A percentile compares a stretch with the other conserved stretches of the same genome.
These are phyloP conservation scores for Nephotettix cincticeps DNA, from an alignment of 1,140 invertebrate species.

Conservation along the genomic window DNA sequence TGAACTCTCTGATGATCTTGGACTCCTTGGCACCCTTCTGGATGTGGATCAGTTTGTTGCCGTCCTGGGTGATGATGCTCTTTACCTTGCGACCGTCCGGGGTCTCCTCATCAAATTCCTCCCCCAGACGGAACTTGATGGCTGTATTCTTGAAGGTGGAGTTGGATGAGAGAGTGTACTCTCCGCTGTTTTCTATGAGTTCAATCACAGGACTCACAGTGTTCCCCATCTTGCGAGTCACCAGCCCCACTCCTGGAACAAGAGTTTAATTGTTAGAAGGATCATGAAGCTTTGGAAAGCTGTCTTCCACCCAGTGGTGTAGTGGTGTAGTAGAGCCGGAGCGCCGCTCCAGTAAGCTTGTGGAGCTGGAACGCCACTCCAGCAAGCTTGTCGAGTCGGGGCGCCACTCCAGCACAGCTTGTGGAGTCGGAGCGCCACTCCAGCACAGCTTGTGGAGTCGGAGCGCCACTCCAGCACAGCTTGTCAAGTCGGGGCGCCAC, in stretches of 20 bases:
- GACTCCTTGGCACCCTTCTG: slow-evolving; percentile 54
- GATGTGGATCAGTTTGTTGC: slow-evolving; percentile 67
- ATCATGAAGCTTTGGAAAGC: too few species aligned
- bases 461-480: too few species aligned
- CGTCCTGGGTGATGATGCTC: slow-evolving; percentile 61
- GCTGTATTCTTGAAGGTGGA: slow-evolving; percentile 83
- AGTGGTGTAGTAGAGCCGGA: too few species aligned
- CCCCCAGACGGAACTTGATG: slow-evolving; percentile 75
- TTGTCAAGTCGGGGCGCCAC: too few species aligned
- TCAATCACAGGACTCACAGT: slow-evolving; percentile 73
- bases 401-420: too few species aligned
- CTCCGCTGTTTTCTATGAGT: slow-evolving; percentile 64
- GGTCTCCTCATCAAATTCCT: slow-evolving; percentile 85
- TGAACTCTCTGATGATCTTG: slow-evolving; percentile 42
- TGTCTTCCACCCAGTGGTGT: too few species aligned
- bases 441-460: too few species aligned
- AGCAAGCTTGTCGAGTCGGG: too few species aligned
- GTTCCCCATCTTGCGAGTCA: slow-evolving; percentile 73
- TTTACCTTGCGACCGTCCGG: slow-evolving; percentile 86
- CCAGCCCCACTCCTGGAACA: slow-evolving; percentile 59
- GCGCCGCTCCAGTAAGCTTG: too few species aligned
- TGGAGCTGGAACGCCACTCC: too few species aligned
- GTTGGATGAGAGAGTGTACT: slow-evolving; percentile 70
- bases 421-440: too few species aligned
- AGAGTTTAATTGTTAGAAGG: too few species aligned